Evolutionary conservation across 2,888 invertebrate genomes (phyloP).

Genomic region (Dynastes maya): DNA sequence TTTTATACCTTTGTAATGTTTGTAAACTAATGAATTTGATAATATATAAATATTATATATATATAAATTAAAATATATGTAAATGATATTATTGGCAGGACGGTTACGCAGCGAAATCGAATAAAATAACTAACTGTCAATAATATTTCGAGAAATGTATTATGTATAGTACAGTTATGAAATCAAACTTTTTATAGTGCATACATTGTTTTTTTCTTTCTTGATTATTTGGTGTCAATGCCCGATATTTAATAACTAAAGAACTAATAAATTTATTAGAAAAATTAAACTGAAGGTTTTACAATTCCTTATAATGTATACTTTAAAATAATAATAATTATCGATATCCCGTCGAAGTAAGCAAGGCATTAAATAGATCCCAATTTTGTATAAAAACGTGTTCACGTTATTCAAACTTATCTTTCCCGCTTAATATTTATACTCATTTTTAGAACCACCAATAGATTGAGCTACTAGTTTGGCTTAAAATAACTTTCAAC

Average conservation of each 20-base stretch:
- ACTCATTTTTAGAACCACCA: no score
- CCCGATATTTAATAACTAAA: slow-evolving; percentile 57
- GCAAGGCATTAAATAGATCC: no score
- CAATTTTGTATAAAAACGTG: no score
- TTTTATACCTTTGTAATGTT: slow-evolving; percentile 58
- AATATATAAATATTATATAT: slow-evolving; percentile 49
- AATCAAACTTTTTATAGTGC: slow-evolving; percentile 58
- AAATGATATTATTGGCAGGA: slow-evolving; percentile 54
- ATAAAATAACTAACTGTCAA: slow-evolving; percentile 46
- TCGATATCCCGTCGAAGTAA: no score
- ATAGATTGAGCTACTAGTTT: no score
- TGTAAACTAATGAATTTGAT: slow-evolving; percentile 56
- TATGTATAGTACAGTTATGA: slow-evolving; percentile 57
- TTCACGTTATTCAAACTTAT: no score
- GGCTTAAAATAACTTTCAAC: no score
- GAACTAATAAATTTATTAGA: slow-evolving; percentile 58
- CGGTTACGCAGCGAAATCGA: slow-evolving; percentile 24
- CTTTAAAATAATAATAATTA: not conserved
- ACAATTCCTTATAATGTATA: slow-evolving; percentile 23
- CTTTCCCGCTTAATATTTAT: no score
- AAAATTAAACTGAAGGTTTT: slow-evolving; percentile 44
- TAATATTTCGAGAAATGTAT: slow-evolving; percentile 53
- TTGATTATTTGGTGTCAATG: slow-evolving; percentile 58
- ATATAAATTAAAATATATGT: slow-evolving; percentile 50
- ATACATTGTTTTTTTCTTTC: slow-evolving; percentile 55